These are phyloP conservation scores for Mus spretus DNA, from an alignment of 2,797 vertebrate genomes.

Conservation along the genomic window DNA sequence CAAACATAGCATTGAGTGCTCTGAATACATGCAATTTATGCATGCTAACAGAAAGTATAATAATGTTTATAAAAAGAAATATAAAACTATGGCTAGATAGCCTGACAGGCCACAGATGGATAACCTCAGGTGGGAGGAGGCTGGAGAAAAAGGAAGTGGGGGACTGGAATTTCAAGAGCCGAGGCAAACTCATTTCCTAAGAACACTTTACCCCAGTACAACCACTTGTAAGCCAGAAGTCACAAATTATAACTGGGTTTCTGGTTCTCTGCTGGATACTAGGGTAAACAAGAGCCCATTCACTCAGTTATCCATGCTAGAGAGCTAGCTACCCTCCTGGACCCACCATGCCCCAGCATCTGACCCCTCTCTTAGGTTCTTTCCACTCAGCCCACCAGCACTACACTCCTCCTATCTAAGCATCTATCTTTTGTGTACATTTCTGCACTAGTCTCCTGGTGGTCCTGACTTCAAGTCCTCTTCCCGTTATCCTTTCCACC, in stretches of 20 bases:
- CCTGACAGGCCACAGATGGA: background rate
- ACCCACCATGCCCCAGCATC: background rate
- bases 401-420: background rate
- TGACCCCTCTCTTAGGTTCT: background rate
- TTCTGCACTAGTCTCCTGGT: background rate
- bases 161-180: background rate
- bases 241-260: background rate
- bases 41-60: background rate
- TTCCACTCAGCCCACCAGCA: background rate
- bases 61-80: background rate
- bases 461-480: background rate
- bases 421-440: background rate
- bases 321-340: background rate
- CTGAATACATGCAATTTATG: background rate
- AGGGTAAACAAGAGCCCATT: background rate
- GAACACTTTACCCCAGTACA: background rate
- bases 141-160: background rate
- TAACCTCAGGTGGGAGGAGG: background rate
- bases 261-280: conserved; percentile 3
- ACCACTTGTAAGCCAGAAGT: background rate
- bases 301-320: background rate
- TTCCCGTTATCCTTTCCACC: background rate
- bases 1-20: too few relatives aligned
- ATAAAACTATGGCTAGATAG: background rate
- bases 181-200: background rate